Percentiles rank a stretch among this genome's conserved stretches.
phyloP scores from a whole-genome alignment of 2,888 invertebrate species.

The Taphrorychus bicolor region DNA sequence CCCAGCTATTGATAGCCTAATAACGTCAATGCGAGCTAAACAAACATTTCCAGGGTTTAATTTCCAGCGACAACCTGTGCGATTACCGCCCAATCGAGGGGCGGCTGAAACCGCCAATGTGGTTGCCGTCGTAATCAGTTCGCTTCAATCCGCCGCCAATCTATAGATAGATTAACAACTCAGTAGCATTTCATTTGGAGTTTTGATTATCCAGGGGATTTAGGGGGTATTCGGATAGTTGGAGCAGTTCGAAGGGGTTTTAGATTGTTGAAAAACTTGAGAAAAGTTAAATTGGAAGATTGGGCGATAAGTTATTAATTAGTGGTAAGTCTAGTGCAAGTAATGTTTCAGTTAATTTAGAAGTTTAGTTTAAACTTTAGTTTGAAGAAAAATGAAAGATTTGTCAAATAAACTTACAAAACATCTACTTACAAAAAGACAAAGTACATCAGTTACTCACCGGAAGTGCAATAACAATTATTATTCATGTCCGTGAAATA shows the following conservation, averaged over 20 bases:
- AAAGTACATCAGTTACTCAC: no score
- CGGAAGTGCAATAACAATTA: no score
- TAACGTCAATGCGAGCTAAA: conserved; percentile 3
- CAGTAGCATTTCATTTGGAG: conserved; percentile 24
- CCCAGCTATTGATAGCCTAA: conserved; percentile 1
- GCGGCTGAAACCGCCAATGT: conserved; percentile 19
- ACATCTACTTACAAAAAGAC: no score
- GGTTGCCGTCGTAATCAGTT: conserved; percentile 32
- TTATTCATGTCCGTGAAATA: no score
- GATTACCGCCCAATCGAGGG: conserved; percentile 16
- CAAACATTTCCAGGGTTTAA: conserved; percentile 5
- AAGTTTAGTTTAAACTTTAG: no score
- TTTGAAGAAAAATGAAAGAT: no score
- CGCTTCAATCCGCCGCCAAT: conserved; percentile 32
- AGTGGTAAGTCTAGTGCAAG: no score
- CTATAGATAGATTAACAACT: conserved; percentile 35
- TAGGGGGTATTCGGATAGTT: background rate
- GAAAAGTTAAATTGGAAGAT: background rate
- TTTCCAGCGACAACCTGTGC: conserved; percentile 31
- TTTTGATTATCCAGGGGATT: conserved; percentile 23
- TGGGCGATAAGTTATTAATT: background rate
- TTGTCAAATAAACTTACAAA: no score
- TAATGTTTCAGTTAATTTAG: no score
- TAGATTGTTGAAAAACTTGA: no score
- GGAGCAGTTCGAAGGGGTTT: background rate